Conservation (phyloP, 2,888 invertebrate genomes). For the Lapara coniferarum region DNA sequence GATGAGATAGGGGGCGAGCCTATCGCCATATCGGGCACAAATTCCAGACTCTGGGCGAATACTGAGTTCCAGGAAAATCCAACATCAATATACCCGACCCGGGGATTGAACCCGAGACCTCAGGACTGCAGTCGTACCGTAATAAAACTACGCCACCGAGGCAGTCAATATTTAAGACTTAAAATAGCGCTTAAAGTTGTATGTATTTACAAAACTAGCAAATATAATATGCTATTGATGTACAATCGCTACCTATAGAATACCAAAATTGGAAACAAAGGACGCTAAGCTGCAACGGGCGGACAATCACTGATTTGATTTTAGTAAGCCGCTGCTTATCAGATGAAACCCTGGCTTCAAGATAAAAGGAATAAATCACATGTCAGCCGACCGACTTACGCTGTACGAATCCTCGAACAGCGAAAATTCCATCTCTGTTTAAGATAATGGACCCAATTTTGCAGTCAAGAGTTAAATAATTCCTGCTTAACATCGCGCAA, state of each 20-base stretch:
- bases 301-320: constrained; percentile 71
- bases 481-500: constrained; percentile 16
- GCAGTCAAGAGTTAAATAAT: constrained; percentile 21
- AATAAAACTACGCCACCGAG: too few relatives aligned
- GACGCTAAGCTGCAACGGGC: constrained; percentile 54
- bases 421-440: constrained; percentile 25
- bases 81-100: too few relatives aligned
- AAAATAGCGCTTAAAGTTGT: too few relatives aligned
- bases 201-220: too few relatives aligned
- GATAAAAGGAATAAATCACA: constrained; percentile 79
- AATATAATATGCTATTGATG: background rate
- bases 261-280: constrained; percentile 30
- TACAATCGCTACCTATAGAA: background rate
- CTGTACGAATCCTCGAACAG: constrained; percentile 46
- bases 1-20: too few relatives aligned
- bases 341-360: constrained; percentile 66
- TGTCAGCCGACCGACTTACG: constrained; percentile 73
- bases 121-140: too few relatives aligned
- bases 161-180: too few relatives aligned
- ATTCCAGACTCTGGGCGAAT: too few relatives aligned
- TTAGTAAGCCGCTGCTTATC: constrained; percentile 65
- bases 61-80: too few relatives aligned
- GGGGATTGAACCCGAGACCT: too few relatives aligned
- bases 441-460: constrained; percentile 22
- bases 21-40: too few relatives aligned